A percentile compares a stretch with the other conserved stretches of the same genome.
phyloP scores from a whole-genome alignment of 2,797 vertebrate genomes.

The Chlorospingus semifuscus region DNA sequence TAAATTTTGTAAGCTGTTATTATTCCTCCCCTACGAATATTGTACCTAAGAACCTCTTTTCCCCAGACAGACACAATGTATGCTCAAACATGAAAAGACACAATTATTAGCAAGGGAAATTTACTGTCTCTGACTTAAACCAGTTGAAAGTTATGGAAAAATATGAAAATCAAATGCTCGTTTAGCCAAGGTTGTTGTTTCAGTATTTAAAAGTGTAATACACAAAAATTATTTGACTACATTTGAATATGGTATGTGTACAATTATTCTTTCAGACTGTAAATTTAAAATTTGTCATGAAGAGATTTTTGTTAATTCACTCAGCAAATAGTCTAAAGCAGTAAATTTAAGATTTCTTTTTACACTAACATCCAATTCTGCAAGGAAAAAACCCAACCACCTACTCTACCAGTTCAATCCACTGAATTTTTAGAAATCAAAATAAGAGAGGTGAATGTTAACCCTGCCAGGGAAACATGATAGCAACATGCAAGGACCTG shows the following conservation, averaged over 20 bases:
- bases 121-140: neutral
- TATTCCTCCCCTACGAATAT: neutral
- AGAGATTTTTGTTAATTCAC: neutral
- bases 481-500: neutral
- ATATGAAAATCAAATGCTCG: neutral
- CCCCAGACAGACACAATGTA: neutral
- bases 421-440: neutral
- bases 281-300: neutral
- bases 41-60: neutral
- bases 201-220: neutral
- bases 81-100: neutral
- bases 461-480: neutral
- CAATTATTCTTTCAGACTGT: neutral
- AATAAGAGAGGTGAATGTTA: neutral
- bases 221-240: neutral
- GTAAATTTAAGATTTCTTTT: neutral
- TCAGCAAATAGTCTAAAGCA: neutral
- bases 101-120: neutral
- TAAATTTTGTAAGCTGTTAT: neutral
- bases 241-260: neutral
- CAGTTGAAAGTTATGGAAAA: neutral
- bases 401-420: neutral
- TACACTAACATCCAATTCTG: neutral
- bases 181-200: neutral
- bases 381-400: neutral